Evolutionary conservation across 2,797 vertebrate genomes (phyloP).

Genomic region (Poeciliopsis paucimaculata): DNA sequence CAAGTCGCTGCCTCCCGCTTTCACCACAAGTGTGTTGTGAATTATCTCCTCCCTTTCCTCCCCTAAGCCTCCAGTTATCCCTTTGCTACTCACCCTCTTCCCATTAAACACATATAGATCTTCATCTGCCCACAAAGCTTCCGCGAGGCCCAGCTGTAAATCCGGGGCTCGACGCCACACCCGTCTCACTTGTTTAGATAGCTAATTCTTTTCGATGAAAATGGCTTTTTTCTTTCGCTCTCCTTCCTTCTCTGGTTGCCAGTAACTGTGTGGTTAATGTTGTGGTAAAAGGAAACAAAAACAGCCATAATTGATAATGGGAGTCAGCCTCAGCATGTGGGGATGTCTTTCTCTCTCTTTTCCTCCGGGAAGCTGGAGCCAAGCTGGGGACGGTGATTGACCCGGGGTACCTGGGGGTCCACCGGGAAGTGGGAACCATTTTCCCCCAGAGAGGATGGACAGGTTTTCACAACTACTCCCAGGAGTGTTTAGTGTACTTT

Average conservation of each 20-base stretch:
- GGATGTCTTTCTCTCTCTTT: constrained; percentile 38
- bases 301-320: constrained; percentile 85
- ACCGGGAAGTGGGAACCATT: too few species aligned
- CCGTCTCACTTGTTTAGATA: constrained; percentile 70
- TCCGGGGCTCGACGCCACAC: constrained; percentile 43
- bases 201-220: constrained; percentile 80
- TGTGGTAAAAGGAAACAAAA: constrained; percentile 82
- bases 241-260: constrained; percentile 49
- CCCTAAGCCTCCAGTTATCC: constrained; percentile 58
- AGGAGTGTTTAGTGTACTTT: constrained; percentile 53
- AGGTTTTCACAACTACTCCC: constrained; percentile 55
- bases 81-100: constrained; percentile 64
- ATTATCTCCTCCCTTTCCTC: constrained; percentile 59
- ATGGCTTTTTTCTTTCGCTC: constrained; percentile 45
- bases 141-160: constrained; percentile 49
- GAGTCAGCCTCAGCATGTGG: constrained; percentile 74
- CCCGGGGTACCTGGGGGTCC: background rate
- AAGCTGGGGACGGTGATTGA: constrained; percentile 32
- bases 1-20: constrained; percentile 64
- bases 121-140: constrained; percentile 69
- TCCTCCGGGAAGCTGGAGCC: constrained; percentile 21
- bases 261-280: constrained; percentile 75
- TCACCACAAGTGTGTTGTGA: constrained; percentile 77
- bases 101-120: constrained; percentile 73
- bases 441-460: constrained; percentile 52